Evolutionary conservation across 2,113 vertebrate species (phyloP), one percentile per base, ranked within the genome.

Genomic region (Perca flavescens): DNA sequence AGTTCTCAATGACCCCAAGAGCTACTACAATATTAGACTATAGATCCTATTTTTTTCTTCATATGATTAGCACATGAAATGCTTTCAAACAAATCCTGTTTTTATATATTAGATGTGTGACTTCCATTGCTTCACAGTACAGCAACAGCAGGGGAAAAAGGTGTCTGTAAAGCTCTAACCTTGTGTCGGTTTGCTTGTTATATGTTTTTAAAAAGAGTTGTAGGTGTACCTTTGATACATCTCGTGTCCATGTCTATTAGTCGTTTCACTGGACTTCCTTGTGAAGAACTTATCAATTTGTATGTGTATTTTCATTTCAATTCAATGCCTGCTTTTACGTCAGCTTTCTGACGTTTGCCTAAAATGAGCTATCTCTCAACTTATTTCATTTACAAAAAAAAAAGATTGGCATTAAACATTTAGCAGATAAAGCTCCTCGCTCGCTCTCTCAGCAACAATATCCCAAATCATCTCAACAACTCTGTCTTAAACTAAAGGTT

Each of bases 11-110:
- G 31, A 77, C 46, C 49, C 68, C n/a, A 60, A 25, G 28, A 74
- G 46, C 43, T 36, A 6, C 22, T 31, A 16, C 53, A 52, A 13
- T 34, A 31, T 15, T 54, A 80, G 16, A 77, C 34, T 25, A 17
- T 46, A 81, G 57, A 82, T 56, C 17, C 13, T 72, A 70, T 47
- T 62, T 68, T 68, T 58, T 52, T 46, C 52, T 49, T 58, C 6
- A 15, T 77, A 19, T 58, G 1, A 25, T 13, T 62, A 56, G 17
- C 43, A 6, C 4, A 58, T 22, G 15, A 65, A 19, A 65, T 69
- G 54, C 56, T 73, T 49, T 12, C 25, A 34, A 15, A n/a, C 31
- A 10, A 43, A 15, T 60, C 36, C 40, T 70, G 19, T 15, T 49
- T 61, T 70, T 53, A 61, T 22, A 50, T 25, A 19, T 61, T 40